Evolutionary conservation across 2,888 invertebrate species (phyloP), one percentile per base, ranked within the genome.

Genomic region (Campoletis raptor): DNA sequence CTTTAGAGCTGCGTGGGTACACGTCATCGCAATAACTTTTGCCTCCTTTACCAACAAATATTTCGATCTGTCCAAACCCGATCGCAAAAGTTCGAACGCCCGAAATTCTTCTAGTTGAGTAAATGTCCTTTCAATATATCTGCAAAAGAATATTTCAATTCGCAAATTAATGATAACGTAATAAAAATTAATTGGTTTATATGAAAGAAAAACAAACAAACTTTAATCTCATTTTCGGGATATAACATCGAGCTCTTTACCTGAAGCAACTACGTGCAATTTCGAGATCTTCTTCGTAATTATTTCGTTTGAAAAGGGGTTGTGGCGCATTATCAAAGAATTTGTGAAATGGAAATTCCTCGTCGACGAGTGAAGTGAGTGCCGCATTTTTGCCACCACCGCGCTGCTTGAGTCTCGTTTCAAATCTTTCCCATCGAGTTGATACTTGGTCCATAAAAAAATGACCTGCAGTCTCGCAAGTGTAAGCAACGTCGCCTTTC

Each of bases 11-110:
- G 99, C 99, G 94, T 99, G 99, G 0, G 99, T 99, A 95, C 99
- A 99, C 0, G 99, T 99, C 99, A 99, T 99, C 0, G 99, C 99
- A 90, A 99, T 99, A 81, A 99, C 99, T 95, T 99, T 99, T 0
- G 99, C 99, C 94, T 99, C 99, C 93, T 99, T 99, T 0, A 99
- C 99, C 78, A 99, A 95, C 82, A 99, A 95, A 95, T 99, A 99
- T 92, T 99, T 98, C 0, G 99, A 98, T 72, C 99, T 96, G 94
- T 99, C 99, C 72, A 99, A 95, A 0, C 99, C 99, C 73, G 98
- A 99, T 12, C 99, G 96, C 9, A 99, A 95, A 88, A 99, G 95
- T 94, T 99, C 99, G 94, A 99, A 99, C 0, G 99, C 99, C 74
- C 99, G 96, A 94, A 99, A 99, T 94, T 99, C 99, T 93, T 99